Conservation (phyloP, 2,797 vertebrate genomes). For the Pygocentrus nattereri region DNA sequence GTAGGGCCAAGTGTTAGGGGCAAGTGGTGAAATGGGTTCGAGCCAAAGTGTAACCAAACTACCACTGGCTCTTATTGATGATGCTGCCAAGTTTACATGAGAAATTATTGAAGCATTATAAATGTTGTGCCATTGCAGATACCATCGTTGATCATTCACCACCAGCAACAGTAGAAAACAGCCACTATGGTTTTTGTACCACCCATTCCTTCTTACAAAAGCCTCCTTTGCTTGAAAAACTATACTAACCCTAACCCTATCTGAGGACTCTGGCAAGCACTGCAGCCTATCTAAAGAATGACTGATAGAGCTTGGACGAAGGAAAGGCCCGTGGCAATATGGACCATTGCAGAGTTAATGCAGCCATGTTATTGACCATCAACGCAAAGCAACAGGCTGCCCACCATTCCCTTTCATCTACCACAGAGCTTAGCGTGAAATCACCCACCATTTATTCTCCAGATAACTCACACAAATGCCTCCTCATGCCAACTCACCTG, state of each 20-base stretch:
- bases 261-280: background rate
- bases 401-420: constrained; percentile 33
- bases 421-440: constrained; percentile 24
- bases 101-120: no score
- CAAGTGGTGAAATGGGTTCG: no score
- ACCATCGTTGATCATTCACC: background rate
- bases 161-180: no score
- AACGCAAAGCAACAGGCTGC: constrained; percentile 37
- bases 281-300: constrained; percentile 33
- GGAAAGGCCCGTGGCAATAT: constrained; percentile 24
- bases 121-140: background rate
- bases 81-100: no score
- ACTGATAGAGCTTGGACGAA: constrained; percentile 21
- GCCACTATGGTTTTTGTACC: background rate
- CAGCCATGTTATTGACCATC: constrained; percentile 47
- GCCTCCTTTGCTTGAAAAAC: background rate
- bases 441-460: constrained; percentile 19
- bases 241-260: constrained; percentile 19
- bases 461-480: constrained; percentile 20
- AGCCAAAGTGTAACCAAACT: no score
- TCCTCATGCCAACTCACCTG: background rate
- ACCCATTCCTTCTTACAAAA: background rate
- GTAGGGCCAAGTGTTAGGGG: no score
- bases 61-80: no score
- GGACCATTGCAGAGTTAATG: constrained; percentile 36